Evolutionary conservation across 2,888 invertebrate genomes (phyloP), one percentile per base, ranked within the genome.

Genomic region (Cheilosia vulpina): DNA sequence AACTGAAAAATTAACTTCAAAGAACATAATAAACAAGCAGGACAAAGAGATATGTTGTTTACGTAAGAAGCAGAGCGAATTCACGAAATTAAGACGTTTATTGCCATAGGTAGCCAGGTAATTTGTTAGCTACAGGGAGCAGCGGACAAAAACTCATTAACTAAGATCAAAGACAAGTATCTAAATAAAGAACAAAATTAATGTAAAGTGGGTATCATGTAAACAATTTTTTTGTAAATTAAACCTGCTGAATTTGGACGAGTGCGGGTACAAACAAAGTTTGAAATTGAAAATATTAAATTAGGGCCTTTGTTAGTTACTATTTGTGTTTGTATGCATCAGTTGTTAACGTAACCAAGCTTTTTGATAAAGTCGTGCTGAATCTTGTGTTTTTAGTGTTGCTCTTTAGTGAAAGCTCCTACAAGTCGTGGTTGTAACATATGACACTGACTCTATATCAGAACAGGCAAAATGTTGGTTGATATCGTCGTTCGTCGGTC

Each of bases 1-100:
- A 77, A 76, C 62, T 68, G 52, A 77, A 85, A 85, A 85, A 85
- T 85, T 76, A 77, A 81, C 76, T 85, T 81, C 81, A 85, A 85
- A 85, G 81, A 62, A 85, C 71, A 76, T 81, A 76, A 81, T 76
- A 85, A 81, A 81, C 72, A 79, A 73, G 62, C 55, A 68, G 57
- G 81, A 81, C 66, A 76, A 71, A 71, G 53, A 52, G 72, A 77
- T 62, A 57, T 66, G 68, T 34, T 85, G 76, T 80, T 75, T 75
- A 58, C 57, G 52, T 38, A 50, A 55, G 65, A 52, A 31, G 21
- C 58, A 58, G 17, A 57, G 68, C 24, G 24, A 84, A 66, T 47
- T 75, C 80, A 53, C 34, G 57, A 45, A 85, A 85, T 71, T 84
- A 85, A 81, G 81, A 72, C 50, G 62, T 68, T 77, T 85, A 81